Evolutionary conservation across 2,888 invertebrate genomes (phyloP).

Genomic region (Malacosoma neustria): DNA sequence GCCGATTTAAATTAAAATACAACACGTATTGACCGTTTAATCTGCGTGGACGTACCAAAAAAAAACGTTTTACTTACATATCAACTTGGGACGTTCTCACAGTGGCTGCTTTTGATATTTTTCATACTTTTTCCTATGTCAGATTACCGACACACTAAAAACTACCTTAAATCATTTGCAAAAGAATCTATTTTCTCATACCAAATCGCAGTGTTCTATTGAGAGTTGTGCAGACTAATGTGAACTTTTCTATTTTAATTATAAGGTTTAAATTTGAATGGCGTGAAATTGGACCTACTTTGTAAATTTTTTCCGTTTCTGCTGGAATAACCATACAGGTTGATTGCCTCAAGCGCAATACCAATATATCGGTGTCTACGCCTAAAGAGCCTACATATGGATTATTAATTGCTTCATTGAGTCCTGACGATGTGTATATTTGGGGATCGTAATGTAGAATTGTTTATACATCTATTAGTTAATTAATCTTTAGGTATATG

Average conservation of each 20-base stretch:
- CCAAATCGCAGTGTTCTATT: background rate
- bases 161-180: background rate
- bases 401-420: conserved; percentile 49
- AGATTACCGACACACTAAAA: background rate
- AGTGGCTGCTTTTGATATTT: conserved; percentile 14
- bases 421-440: conserved; percentile 18
- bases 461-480: too few relatives aligned
- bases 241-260: background rate
- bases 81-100: conserved; percentile 18
- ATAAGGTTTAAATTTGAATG: background rate
- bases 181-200: background rate
- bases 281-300: background rate
- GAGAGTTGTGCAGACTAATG: background rate
- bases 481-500: too few relatives aligned
- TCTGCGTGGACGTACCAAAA: conserved; percentile 6
- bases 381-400: conserved; percentile 22
- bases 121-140: conserved; percentile 7
- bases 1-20: background rate
- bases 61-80: conserved; percentile 2
- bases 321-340: conserved; percentile 10
- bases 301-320: conserved; percentile 10
- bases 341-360: conserved; percentile 10
- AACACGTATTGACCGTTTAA: conserved; percentile 7
- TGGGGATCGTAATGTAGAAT: too few relatives aligned
- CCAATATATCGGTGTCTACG: conserved; percentile 12